Base-by-base conservation (phyloP, 2,113 vertebrate genomes). In the Amazona guildingii region DNA sequence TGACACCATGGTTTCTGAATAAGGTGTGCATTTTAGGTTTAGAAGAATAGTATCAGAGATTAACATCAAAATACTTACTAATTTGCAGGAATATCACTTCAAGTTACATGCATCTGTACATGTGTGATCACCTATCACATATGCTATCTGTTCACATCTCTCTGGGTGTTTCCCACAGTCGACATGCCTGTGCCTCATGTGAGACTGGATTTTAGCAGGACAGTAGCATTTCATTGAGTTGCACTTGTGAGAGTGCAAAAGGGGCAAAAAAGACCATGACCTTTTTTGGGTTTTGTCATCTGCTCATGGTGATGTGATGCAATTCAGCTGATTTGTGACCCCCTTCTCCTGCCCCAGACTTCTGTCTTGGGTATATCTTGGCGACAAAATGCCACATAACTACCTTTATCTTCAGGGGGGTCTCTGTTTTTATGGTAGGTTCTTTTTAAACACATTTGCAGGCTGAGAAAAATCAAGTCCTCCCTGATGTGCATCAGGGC, bases 141-240 rank as follows among this genome's bases (percentile, higher is more conserved):
- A 14, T 87, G 25, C 39, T 79, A 2, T 51, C 31, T 66, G 5
- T 44, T 75, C 39, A 24, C 25, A 31, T 51, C 51, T 59, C 63
- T 63, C 6, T 74, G 59, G 39, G 19, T 78, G 37, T 51, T 78
- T 74, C 25, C 46, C 35, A 33, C 1, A 5, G 66, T 37, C 8
- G 55, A 1, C 17, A 24, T 81, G 43, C 11, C 41, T 43, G 20
- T 78, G 55, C 43, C 43, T 86, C 0, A 0, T 66, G 24, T 4
- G 23, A 94, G 43, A n/a, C 51, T 57, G 55, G 35, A 44, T 72
- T 91, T 95, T 93, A 67, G 57, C 67, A 76, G 49, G 46, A 55
- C 43, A 43, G 29, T 20, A 77, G 33, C 44, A 23, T 93, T 90
- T 93, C 29, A 54, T 9, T 11, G 25, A 37, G 63, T 51, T 18